A percentile compares a stretch with the other conserved stretches of the same genome.
Evolutionary conservation across 92 coral and sea anemone genomes (phyloP).

Genomic region (Palythoa grandis): DNA sequence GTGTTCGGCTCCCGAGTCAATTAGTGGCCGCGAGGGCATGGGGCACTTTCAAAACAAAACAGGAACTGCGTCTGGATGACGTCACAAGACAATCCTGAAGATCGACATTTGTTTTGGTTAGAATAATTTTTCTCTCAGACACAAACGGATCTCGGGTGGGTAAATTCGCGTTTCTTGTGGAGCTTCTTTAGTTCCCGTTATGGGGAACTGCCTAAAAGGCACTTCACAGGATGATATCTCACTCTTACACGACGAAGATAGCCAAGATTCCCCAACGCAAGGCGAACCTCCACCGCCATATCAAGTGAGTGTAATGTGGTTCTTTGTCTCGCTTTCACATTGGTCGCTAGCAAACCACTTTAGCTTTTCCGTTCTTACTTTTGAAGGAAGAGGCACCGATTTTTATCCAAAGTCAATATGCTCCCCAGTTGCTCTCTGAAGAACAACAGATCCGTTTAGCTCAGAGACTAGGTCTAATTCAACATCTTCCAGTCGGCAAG

Average conservation of each 20-base stretch:
- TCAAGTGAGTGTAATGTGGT: constrained; percentile 67
- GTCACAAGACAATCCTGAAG: constrained; percentile 61
- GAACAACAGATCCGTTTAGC: constrained; percentile 99
- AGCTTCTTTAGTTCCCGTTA: constrained; percentile 67
- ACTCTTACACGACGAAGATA: constrained; percentile 94
- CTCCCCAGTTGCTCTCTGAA: constrained; percentile 96
- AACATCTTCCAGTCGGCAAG: constrained; percentile 96
- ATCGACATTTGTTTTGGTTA: constrained; percentile 77
- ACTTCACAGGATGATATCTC: constrained; percentile 98
- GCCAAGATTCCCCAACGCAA: constrained; percentile 84
- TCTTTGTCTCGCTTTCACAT: constrained; percentile 34
- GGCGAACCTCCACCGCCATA: constrained; percentile 99
- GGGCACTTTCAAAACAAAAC: constrained; percentile 3
- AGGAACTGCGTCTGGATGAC: constrained; percentile 52
- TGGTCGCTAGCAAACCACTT: background rate
- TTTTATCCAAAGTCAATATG: constrained; percentile 97
- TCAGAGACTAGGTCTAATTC: constrained; percentile 93
- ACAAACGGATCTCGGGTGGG: constrained; percentile 48
- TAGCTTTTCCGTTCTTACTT: background rate
- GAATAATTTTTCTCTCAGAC: constrained; percentile 62
- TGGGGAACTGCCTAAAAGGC: constrained; percentile 97
- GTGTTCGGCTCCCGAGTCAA: background rate
- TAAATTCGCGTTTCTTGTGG: constrained; percentile 39
- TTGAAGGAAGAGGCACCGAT: constrained; percentile 96
- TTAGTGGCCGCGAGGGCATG: constrained; percentile 21